phyloP scores from a whole-genome alignment of 2,113 vertebrate genomes.

The Catagonus wagneri region DNA sequence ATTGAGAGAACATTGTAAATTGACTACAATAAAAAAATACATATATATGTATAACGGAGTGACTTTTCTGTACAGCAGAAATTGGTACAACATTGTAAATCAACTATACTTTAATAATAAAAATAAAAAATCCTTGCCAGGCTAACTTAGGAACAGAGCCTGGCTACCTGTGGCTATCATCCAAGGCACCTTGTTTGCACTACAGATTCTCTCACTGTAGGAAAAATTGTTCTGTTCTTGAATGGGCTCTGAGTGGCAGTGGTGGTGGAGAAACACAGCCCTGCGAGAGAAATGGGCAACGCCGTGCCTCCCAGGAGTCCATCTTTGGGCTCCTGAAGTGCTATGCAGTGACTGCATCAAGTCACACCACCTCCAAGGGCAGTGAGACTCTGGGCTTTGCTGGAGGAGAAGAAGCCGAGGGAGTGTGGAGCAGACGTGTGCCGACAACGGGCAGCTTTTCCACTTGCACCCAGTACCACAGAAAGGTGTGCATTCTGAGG shows the following conservation, averaged over 20 bases:
- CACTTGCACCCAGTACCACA: background rate
- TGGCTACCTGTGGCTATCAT: background rate
- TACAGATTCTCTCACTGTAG: background rate
- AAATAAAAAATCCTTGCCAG: background rate
- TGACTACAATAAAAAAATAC: too few relatives aligned
- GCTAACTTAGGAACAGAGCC: background rate
- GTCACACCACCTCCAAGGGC: background rate
- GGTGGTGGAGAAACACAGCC: background rate
- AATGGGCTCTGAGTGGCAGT: background rate
- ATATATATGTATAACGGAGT: too few relatives aligned
- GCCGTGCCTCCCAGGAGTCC: background rate
- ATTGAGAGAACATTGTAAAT: too few relatives aligned
- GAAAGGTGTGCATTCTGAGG: too few relatives aligned
- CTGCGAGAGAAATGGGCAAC: background rate
- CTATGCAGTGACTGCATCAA: rapidly evolving
- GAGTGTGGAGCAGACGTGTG: background rate
- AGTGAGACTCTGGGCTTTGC: background rate
- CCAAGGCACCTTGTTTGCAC: background rate
- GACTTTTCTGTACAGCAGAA: too few relatives aligned
- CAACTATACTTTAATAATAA: too few relatives aligned
- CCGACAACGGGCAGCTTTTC: background rate
- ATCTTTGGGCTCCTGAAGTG: background rate
- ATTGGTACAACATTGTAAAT: too few relatives aligned
- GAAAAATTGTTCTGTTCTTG: background rate
- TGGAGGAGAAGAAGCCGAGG: background rate